Evolutionary conservation across 2,888 invertebrate species (phyloP), one percentile per base, ranked within the genome.

Genomic region (Clostera curtula): DNA sequence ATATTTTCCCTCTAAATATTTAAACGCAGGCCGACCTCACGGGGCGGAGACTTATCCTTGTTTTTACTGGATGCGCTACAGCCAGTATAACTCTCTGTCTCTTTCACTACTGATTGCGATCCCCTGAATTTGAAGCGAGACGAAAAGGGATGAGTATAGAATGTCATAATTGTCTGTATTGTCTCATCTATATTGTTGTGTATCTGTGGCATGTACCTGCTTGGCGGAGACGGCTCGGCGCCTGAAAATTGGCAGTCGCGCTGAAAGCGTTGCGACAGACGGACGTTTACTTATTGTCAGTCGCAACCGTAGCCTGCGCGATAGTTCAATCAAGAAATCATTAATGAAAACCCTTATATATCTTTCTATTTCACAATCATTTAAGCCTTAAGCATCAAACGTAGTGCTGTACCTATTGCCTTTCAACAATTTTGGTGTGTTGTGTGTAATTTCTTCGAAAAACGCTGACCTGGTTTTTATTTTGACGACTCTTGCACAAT

Each of bases 401-500:
- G 50, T 31, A 32, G 44, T 51, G 49, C n/a, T 49, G 36, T 36
- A 37, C 36, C 45, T 34, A 36, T 34, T 47, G 27, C 17, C 50
- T 43, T 37, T 42, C 36, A 31, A 12, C 29, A 39, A 27, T 24
- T 43, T 38, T 33, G 24, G 35, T 39, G 44, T 39, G 50, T 55
- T 23, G 42, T 47, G 34, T 47, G 43, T 47, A 44, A 38, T 47
- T 49, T 29, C 44, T 54, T 50, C 33, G 33, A 38, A 38, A 34
- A 36, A 35, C 38, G 42, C 43, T 73, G 76, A 74, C 74, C 75
- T 61, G 70, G 50, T 75, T 73, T 62, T 70, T 68, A 69, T 69
- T 73, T 70, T 60, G 62, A 68, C 56, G 56, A 47, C 49, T 61
- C 58, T 72, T 71, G 64, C 72, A 73, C 72, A 68, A 72, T 63